Evolutionary conservation across 2,888 invertebrate species (phyloP).

Genomic region (Keiferia lycopersicella): DNA sequence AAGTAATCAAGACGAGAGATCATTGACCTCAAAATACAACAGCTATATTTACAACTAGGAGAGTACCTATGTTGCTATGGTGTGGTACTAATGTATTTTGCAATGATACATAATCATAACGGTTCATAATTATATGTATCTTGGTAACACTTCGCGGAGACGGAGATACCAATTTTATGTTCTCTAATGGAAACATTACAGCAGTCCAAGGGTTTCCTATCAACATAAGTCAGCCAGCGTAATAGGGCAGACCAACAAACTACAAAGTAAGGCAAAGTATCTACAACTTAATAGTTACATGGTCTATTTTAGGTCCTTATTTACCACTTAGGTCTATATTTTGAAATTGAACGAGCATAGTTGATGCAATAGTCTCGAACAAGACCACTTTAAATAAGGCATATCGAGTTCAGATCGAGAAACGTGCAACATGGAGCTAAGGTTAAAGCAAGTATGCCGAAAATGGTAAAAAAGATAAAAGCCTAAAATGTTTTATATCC

Average conservation of each 20-base stretch:
- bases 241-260: no score
- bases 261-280: no score
- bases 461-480: no score
- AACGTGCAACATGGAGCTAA: no score
- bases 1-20: slow-evolving; percentile 24
- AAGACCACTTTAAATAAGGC: not conserved
- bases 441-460: no score
- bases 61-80: not conserved
- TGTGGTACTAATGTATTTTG: slow-evolving; percentile 1
- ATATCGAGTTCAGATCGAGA: not conserved
- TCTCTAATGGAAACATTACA: no score
- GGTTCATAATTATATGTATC: not conserved
- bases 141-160: not conserved
- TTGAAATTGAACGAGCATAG: not conserved
- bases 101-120: slow-evolving; percentile 1
- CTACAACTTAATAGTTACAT: no score
- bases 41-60: not conserved
- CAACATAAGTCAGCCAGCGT: no score
- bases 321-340: not conserved
- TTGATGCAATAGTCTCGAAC: not conserved
- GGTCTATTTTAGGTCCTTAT: no score
- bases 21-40: slow-evolving; percentile 21
- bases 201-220: no score
- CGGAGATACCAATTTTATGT: not conserved
- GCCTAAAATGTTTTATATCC: no score